Conservation (phyloP, 2,797 vertebrate species). For the Rhabdomys pumilio region DNA sequence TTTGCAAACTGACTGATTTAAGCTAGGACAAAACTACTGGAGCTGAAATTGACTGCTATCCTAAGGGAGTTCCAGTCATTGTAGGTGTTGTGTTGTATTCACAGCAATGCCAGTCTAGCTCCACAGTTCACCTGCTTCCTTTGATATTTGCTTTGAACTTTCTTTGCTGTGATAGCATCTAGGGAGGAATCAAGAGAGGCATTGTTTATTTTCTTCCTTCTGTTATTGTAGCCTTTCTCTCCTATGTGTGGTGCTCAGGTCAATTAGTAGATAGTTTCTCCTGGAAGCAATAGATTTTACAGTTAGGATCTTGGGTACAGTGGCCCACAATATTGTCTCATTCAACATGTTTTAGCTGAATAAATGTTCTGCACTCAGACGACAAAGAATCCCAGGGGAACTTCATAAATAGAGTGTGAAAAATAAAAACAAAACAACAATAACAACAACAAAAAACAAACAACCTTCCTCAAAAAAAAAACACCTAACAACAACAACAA, state of each 20-base stretch:
- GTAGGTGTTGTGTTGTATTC: background rate
- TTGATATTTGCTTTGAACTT: background rate
- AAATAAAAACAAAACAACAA: background rate
- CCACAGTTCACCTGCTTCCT: background rate
- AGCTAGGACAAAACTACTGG: background rate
- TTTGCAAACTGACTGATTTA: background rate
- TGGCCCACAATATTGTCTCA: background rate
- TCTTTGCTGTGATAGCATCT: background rate
- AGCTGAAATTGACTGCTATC: background rate
- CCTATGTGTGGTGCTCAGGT: background rate
- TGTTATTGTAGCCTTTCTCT: background rate
- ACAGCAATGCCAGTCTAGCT: background rate
- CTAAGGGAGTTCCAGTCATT: background rate
- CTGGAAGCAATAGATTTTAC: background rate
- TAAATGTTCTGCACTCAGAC: background rate
- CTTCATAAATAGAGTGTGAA: background rate
- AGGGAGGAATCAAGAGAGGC: background rate
- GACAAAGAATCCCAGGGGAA: background rate
- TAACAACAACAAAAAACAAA: background rate
- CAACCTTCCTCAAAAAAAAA: no score
- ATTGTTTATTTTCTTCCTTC: slow-evolving; percentile 20
- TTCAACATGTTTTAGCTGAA: background rate
- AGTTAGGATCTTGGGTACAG: background rate
- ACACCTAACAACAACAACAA: background rate
- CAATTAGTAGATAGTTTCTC: background rate